Conservation (phyloP, 2,888 invertebrate species). For the Neocrepidodera transversa region DNA sequence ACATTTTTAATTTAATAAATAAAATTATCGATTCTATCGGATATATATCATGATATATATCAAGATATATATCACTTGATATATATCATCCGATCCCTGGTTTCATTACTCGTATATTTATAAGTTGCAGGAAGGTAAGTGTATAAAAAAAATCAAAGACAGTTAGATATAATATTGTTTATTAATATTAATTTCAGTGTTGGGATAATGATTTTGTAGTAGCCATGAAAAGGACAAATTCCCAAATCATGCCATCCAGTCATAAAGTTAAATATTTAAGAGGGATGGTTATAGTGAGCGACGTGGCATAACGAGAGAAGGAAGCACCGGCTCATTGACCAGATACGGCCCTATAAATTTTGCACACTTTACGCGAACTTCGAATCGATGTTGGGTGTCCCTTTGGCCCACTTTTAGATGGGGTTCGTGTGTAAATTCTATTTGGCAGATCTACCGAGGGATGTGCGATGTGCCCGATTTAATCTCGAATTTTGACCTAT, state of each 20-base stretch:
- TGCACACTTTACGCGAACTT: slow-evolving; percentile 11
- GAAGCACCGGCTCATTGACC: slow-evolving; percentile 22
- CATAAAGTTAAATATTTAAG: slow-evolving; percentile 7
- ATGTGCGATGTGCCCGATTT: background rate
- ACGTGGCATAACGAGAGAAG: background rate
- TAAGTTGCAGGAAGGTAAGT: no score
- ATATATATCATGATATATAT: no score
- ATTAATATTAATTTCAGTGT: no score
- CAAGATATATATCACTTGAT: no score
- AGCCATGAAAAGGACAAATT: background rate
- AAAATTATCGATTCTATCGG: no score
- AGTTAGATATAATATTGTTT: no score
- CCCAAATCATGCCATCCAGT: slow-evolving; percentile 4
- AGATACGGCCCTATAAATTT: slow-evolving; percentile 18
- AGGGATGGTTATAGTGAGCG: slow-evolving; percentile 5
- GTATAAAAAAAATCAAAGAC: no score
- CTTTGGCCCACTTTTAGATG: slow-evolving; percentile 5
- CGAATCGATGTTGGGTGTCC: slow-evolving; percentile 2
- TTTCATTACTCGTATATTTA: no score
- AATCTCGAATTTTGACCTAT: slow-evolving; percentile 2
- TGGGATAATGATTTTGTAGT: background rate
- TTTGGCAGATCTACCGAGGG: background rate
- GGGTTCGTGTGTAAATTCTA: slow-evolving; percentile 3
- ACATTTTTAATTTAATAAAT: no score
- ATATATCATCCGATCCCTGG: no score